A percentile compares a stretch with the other conserved stretches of the same genome.
Conservation (phyloP, 2,888 invertebrate species). For the Trichacis sp. region DNA sequence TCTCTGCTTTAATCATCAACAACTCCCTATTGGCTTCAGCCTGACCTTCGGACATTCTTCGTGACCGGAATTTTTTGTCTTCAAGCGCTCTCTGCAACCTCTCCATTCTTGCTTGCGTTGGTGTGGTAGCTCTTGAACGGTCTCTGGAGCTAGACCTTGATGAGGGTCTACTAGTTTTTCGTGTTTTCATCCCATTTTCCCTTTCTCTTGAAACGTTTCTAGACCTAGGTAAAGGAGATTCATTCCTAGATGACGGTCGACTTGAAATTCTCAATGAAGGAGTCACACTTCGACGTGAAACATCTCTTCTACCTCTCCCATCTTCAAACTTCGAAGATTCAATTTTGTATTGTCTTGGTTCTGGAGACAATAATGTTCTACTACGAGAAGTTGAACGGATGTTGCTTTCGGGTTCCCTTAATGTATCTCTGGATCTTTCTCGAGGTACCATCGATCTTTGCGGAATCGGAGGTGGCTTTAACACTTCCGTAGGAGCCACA, state of each 20-base stretch:
- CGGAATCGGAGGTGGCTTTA: conserved; percentile 13
- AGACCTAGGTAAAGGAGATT: conserved; percentile 52
- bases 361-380: conserved; percentile 3
- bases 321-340: not conserved
- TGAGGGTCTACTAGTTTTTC: conserved; percentile 44
- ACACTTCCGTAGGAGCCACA: not conserved
- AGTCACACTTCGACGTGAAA: conserved; percentile 45
- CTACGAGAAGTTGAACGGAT: not conserved
- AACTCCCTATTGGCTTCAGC: conserved; percentile 63
- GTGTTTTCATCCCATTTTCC: conserved; percentile 6
- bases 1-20: conserved; percentile 75
- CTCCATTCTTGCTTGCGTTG: conserved; percentile 65
- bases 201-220: conserved; percentile 41
- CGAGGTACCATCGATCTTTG: not conserved
- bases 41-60: conserved; percentile 35
- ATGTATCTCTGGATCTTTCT: not conserved
- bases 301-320: conserved; percentile 29
- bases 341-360: conserved; percentile 1
- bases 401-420: not conserved
- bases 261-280: conserved; percentile 37
- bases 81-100: conserved; percentile 53
- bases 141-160: conserved; percentile 61
- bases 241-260: conserved; percentile 51
- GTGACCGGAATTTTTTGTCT: conserved; percentile 47
- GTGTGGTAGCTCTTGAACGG: conserved; percentile 53